Evolutionary conservation across 2,113 vertebrate genomes (phyloP).

Genomic region (Actinemys pallida): DNA sequence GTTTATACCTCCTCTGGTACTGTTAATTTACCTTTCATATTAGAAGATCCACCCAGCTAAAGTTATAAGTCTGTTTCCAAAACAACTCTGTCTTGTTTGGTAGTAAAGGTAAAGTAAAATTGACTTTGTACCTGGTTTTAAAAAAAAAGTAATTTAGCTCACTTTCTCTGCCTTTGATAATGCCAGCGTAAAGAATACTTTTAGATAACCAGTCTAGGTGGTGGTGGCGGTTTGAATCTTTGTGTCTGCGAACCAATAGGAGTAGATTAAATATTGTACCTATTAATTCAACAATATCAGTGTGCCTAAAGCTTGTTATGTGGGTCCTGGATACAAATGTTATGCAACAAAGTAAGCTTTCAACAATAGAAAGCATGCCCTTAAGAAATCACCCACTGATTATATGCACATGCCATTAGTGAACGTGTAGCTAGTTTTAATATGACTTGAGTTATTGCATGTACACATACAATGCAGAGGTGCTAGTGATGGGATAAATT

Average conservation of each 20-base stretch:
- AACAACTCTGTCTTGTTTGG: not conserved
- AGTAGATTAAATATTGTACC: not conserved
- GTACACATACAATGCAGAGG: not conserved
- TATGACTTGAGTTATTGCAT: not conserved
- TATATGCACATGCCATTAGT: not conserved
- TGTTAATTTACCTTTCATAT: not conserved
- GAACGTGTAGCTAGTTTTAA: not conserved
- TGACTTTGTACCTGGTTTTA: not conserved
- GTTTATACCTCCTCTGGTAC: not conserved
- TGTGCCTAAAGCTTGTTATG: not conserved
- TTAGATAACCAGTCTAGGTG: not conserved
- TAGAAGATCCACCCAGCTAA: not conserved
- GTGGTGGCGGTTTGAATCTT: not conserved
- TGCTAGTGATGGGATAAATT: not conserved
- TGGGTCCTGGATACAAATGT: not conserved
- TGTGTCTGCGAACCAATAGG: not conserved
- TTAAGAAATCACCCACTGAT: not conserved
- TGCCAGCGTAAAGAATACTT: not conserved
- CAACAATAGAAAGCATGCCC: slow-evolving; percentile 52
- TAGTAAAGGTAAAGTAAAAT: rapidly evolving
- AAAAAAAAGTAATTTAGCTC: not conserved
- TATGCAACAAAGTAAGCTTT: not conserved
- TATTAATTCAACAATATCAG: not conserved
- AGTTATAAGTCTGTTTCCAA: not conserved
- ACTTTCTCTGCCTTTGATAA: not conserved